phyloP scores from a whole-genome alignment of 2,797 vertebrate species.

The Pelobates cultripes region DNA sequence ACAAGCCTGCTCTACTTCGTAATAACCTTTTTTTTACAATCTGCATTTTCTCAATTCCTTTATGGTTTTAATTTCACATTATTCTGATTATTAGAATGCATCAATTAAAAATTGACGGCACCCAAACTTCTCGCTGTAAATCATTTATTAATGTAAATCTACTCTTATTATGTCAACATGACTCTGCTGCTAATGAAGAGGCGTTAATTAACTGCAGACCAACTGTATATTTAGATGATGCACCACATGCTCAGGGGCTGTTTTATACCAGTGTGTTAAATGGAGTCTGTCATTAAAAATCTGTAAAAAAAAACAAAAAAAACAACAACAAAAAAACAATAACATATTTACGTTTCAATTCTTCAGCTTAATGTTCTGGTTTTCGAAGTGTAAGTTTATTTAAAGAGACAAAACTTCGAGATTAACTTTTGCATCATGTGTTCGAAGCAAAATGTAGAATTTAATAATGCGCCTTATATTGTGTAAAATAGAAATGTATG shows the following conservation, averaged over 20 bases:
- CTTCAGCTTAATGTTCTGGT: not conserved
- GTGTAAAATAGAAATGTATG: too few relatives aligned
- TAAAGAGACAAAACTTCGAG: too few relatives aligned
- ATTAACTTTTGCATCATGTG: too few relatives aligned
- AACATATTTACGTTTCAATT: not conserved
- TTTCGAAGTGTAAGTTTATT: too few relatives aligned
- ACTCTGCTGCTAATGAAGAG: not conserved
- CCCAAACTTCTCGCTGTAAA: not conserved
- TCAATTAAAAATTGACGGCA: not conserved
- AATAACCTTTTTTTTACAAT: too few relatives aligned
- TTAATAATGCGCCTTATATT: too few relatives aligned
- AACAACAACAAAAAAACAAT: not conserved
- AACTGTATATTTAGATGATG: conserved; percentile 6
- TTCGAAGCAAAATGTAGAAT: too few relatives aligned
- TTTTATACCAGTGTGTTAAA: not conserved
- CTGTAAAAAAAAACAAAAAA: too few relatives aligned
- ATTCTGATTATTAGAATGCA: not conserved
- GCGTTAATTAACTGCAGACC: not conserved
- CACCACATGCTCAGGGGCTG: not conserved
- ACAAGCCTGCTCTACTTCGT: too few relatives aligned
- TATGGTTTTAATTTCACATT: not conserved
- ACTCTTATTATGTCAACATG: conserved; percentile 7
- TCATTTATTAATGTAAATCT: conserved; percentile 4
- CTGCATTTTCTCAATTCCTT: too few relatives aligned
- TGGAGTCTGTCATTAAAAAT: not conserved